A percentile compares a stretch with the other conserved stretches of the same genome.
These are phyloP conservation scores for Xenopus laevis DNA, from an alignment of 2,113 vertebrate genomes.

Conservation along the genomic window DNA sequence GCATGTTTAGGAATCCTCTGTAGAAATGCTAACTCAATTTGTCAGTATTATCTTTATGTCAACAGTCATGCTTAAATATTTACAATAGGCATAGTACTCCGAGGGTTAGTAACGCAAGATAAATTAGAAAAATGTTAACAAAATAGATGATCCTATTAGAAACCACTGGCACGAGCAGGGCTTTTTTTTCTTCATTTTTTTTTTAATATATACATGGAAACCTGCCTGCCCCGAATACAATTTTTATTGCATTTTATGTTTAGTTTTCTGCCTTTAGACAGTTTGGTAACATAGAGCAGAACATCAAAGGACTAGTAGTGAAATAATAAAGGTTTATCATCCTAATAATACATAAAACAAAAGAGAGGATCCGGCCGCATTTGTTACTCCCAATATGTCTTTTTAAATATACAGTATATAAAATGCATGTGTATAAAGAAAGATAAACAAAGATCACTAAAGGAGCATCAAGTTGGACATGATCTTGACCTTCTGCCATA, in stretches of 20 bases:
- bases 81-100: conserved; percentile 88
- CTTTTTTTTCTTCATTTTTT: too few relatives aligned
- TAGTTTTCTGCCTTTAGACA: conserved; percentile 51
- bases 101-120: conserved; percentile 78
- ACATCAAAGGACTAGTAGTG: conserved; percentile 51
- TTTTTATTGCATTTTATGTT: conserved; percentile 63
- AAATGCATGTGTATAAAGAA: neutral
- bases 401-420: neutral
- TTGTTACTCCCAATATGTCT: conserved; percentile 25
- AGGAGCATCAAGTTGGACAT: neutral
- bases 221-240: conserved; percentile 61
- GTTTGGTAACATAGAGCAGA: conserved; percentile 54
- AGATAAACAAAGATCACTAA: neutral
- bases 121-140: conserved; percentile 89
- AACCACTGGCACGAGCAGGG: conserved; percentile 61
- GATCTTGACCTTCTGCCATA: neutral
- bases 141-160: conserved; percentile 76
- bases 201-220: conserved; percentile 56
- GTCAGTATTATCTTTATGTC: conserved; percentile 98
- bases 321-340: conserved; percentile 48
- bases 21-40: conserved; percentile 93
- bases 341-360: conserved; percentile 41
- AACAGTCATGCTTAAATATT: conserved; percentile 99
- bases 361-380: conserved; percentile 5
- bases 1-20: conserved; percentile 79